Evolutionary conservation across 2,888 invertebrate genomes (phyloP), one percentile per base, ranked within the genome.

Genomic region (Morpho deidamia): DNA sequence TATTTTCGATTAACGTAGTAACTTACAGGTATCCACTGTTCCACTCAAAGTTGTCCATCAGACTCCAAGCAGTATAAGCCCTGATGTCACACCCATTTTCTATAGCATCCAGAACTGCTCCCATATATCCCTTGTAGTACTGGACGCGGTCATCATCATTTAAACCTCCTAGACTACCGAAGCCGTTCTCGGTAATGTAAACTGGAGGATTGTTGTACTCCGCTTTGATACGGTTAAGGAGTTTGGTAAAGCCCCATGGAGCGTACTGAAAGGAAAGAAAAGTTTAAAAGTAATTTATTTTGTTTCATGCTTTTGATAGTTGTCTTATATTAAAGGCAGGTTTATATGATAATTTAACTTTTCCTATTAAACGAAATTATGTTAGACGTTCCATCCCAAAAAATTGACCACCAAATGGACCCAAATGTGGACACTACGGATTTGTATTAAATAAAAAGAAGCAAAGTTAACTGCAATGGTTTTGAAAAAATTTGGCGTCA

Each of bases 31-130:
- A 92, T 33, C 92, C 92, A 46, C 64, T 58, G 5, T 66, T 65
- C 91, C 92, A 92, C 68, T 92, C 92, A 62, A 92, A 91, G 64
- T 90, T 91, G 64, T 93, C 93, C 72, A 92, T 76, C 1, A 92
- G 70, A 35, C 90, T 90, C 91, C 92, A 92, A 12, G 81, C 82
- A 1, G 84, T 82, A 69, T 91, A 92, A 0, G 86, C 90, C 42
- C 58, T 64, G 7, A 87, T 68, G 52, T 82, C 71, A 37, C 78
- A 78, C 0, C 75, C 76, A 32, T 81, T 77, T 37, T 75, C 70
- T 0, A 81, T 67, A 3, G 83, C 83, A 12, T 77, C 67, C 49
- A 81, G 46, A 53, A 83, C 55, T 7, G 84, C 83, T 12, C 73
- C 70, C 9, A 91, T 63, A 57, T 91, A 88, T 8, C 65, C 70